Evolutionary conservation across 2,797 vertebrate genomes (phyloP).

Genomic region (Selene dorsalis): DNA sequence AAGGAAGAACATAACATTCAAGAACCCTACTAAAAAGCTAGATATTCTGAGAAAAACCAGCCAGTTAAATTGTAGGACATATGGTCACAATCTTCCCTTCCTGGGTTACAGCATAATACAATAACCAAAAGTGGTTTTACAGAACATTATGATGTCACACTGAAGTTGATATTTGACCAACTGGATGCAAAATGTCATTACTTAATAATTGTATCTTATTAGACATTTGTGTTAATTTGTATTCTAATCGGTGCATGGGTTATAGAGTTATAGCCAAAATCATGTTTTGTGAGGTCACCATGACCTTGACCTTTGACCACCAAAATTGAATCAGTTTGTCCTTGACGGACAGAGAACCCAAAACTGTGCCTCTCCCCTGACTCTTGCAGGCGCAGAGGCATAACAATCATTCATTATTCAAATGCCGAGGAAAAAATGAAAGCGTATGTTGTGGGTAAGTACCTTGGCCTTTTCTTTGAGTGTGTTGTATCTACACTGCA

Average conservation of each 20-base stretch:
- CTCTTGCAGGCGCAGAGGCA: neutral
- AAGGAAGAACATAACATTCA: neutral
- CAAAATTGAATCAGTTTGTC: too few species aligned
- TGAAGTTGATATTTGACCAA: neutral
- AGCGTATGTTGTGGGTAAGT: constrained; percentile 11
- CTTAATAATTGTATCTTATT: neutral
- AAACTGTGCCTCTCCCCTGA: too few species aligned
- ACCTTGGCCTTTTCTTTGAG: constrained; percentile 93
- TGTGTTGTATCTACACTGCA: constrained; percentile 88
- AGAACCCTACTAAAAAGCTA: neutral
- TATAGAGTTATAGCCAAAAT: too few species aligned
- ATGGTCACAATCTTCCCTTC: too few species aligned
- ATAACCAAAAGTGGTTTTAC: neutral
- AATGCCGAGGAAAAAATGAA: constrained; percentile 30
- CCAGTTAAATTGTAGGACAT: too few species aligned
- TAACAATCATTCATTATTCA: constrained; percentile 33
- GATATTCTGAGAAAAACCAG: neutral
- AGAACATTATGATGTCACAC: neutral
- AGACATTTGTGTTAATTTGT: neutral
- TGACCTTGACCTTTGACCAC: too few species aligned
- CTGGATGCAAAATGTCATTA: neutral
- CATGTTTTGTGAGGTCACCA: neutral
- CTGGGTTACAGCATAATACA: too few species aligned
- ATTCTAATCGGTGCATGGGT: too few species aligned
- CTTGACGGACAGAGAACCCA: too few species aligned